phyloP scores from a whole-genome alignment of 35 echinoderm and acorn worm genomes.

The Hemicentrotus pulcherrimus region DNA sequence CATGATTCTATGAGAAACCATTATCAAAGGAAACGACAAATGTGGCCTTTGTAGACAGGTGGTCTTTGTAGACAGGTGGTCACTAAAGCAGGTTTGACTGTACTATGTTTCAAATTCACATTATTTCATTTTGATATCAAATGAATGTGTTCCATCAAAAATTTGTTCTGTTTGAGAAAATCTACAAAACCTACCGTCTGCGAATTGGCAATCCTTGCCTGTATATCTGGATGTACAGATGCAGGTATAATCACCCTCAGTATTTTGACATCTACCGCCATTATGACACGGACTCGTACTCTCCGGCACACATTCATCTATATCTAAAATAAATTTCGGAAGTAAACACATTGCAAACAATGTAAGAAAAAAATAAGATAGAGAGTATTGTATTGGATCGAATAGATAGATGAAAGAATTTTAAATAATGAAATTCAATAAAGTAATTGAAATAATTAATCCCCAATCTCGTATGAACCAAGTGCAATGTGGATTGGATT shows the following conservation, averaged over 20 bases:
- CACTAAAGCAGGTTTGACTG: too few species aligned
- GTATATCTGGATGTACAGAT: neutral
- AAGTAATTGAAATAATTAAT: too few species aligned
- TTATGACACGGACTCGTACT: neutral
- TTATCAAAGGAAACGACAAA: too few species aligned
- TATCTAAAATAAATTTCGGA: neutral
- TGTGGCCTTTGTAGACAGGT: too few species aligned
- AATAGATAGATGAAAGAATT: neutral
- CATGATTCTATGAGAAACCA: too few species aligned
- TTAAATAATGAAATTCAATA: too few species aligned
- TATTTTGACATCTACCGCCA: neutral
- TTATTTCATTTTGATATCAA: too few species aligned
- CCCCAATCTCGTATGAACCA: too few species aligned
- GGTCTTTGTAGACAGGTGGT: too few species aligned
- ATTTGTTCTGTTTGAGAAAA: neutral
- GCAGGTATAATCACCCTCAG: neutral
- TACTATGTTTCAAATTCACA: too few species aligned
- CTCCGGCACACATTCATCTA: neutral
- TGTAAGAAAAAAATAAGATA: neutral
- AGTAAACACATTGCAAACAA: neutral
- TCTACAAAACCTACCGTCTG: neutral
- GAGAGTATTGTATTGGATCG: neutral
- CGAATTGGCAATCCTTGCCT: constrained; percentile 13
- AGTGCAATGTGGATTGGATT: too few species aligned
- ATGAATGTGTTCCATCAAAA: too few species aligned